Base-by-base conservation (phyloP, 2,888 invertebrate genomes). In the Neocrepidodera transversa region DNA sequence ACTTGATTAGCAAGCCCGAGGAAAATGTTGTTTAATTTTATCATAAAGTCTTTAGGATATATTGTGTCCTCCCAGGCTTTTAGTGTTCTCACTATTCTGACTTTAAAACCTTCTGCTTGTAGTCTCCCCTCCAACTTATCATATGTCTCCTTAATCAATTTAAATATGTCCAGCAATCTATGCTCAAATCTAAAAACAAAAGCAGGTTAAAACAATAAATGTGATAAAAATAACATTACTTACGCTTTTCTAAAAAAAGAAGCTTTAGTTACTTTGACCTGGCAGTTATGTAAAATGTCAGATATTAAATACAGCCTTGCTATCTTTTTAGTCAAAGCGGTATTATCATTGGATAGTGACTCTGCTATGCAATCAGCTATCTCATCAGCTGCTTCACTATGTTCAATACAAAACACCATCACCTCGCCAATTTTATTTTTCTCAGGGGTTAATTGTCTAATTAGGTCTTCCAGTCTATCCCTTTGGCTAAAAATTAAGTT, bases 341-440 rank as follows among this genome's bases (percentile, higher is more conserved):
- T 97, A 71, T 85, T 82, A 5, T 82, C 78, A 69, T 90, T 92
- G 5, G 90, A 85, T 40, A 99, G 83, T 0, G 96, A 87, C 80
- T 97, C 97, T 1, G 89, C 85, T 58, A 99, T 87, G 78, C 95
- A 96, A 67, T 93, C 92, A 47, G 93, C 91, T 63, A 99, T 91
- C 83, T 99, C 98, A 75, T 93, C 94, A 1, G 97, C 97, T 20
- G 96, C 95, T 79, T 97, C 97, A 16, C 97, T 95, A 81, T 99
- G 97, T 78, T 98, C 97, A 63, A 99, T 91, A 80, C 98, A 99
- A 86, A 97, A 99, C 50, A 98, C 92, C 99, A 99, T 99, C 11
- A 92, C 92, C 77, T 96, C 97, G 5, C 92, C 97, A 59, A 99
- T 88, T 79, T 89, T 89, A 60, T 83, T 80, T 54, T 92, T 86